Evolutionary conservation across 2,113 vertebrate species (phyloP).

Genomic region (Raja brachyura): DNA sequence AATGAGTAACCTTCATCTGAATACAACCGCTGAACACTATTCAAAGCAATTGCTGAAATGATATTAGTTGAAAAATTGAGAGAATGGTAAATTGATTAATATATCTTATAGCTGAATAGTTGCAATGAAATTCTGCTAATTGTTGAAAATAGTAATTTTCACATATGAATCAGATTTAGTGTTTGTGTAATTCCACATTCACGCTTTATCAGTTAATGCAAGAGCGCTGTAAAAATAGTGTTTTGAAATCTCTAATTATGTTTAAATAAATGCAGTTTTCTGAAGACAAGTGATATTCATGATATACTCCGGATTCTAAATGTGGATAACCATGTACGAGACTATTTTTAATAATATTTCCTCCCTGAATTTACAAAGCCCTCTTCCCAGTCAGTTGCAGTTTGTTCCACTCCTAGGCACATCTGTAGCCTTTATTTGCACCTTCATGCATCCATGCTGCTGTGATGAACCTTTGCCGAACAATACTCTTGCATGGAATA

Average conservation of each 20-base stretch:
- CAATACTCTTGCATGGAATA: not conserved
- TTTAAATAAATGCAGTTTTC: not conserved
- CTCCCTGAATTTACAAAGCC: not conserved
- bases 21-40: not conserved
- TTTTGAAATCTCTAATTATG: not conserved
- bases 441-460: not conserved
- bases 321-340: not conserved
- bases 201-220: not conserved
- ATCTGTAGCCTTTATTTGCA: not conserved
- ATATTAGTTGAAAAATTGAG: not conserved
- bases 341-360: not conserved
- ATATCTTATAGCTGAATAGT: not conserved
- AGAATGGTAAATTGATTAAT: not conserved
- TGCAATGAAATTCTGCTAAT: not conserved
- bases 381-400: not conserved
- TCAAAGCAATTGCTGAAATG: not conserved
- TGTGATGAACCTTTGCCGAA: not conserved
- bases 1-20: not conserved
- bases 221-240: no score
- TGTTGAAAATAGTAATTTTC: not conserved
- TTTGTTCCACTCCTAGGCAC: not conserved
- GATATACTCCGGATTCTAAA: not conserved
- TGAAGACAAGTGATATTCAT: not conserved
- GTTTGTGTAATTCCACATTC: not conserved
- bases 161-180: not conserved